Evolutionary conservation across 2,797 vertebrate genomes (phyloP).

Genomic region (Gadopsis bispinosus): DNA sequence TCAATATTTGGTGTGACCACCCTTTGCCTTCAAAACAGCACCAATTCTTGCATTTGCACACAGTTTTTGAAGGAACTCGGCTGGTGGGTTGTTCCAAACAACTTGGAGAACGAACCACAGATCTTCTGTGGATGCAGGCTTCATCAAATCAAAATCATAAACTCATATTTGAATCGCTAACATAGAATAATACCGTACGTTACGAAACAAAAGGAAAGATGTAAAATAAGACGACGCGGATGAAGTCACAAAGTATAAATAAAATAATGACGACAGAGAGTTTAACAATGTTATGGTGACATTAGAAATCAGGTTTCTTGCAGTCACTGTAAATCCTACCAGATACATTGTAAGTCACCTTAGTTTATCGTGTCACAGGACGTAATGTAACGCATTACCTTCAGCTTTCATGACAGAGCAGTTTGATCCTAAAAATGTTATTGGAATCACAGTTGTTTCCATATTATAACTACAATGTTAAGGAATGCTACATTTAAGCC

Average conservation of each 20-base stretch:
- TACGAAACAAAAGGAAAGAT: not conserved
- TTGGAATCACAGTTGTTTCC: not conserved
- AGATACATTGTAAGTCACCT: not conserved
- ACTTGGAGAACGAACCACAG: too few species aligned
- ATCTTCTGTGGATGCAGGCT: too few species aligned
- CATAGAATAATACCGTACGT: not conserved
- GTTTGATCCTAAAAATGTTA: not conserved
- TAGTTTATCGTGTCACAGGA: not conserved
- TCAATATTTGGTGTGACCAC: constrained; percentile 37
- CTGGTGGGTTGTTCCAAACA: too few species aligned
- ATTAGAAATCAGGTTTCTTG: not conserved
- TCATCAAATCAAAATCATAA: not conserved
- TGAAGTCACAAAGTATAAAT: not conserved
- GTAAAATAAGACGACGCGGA: not conserved
- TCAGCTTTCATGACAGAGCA: not conserved
- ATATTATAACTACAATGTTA: not conserved
- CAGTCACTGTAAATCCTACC: not conserved
- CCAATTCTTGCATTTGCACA: not conserved
- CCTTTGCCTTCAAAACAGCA: constrained; percentile 35
- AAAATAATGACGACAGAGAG: not conserved
- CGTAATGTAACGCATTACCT: not conserved
- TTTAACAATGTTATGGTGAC: not conserved
- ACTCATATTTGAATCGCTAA: not conserved
- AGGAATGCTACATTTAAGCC: not conserved
- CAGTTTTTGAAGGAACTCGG: too few species aligned